A percentile compares a stretch with the other conserved stretches of the same genome.
These are phyloP conservation scores for Ochropleura leucogaster DNA, from an alignment of 2,888 invertebrate species.

Conservation along the genomic window DNA sequence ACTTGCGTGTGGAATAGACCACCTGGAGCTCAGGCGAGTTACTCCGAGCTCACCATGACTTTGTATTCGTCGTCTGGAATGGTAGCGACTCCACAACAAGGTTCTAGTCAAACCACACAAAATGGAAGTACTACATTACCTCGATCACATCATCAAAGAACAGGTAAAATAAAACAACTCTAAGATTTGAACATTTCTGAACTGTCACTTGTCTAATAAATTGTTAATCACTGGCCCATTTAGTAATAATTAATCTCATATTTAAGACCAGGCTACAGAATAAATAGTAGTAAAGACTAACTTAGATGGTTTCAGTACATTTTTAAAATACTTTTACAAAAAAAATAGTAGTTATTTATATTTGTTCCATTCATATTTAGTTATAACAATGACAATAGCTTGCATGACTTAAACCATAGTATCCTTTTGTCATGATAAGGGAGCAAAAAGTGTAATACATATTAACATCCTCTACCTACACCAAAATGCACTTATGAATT, in stretches of 20 bases:
- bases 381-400: neutral
- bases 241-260: neutral
- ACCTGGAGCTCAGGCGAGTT: slow-evolving; percentile 85
- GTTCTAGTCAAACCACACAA: slow-evolving; percentile 85
- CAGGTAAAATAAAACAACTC: slow-evolving; percentile 74
- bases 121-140: slow-evolving; percentile 88
- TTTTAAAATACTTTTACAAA: neutral
- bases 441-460: too few species aligned
- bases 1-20: slow-evolving; percentile 83
- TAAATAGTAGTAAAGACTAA: neutral
- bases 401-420: neutral
- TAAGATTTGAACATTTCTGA: neutral
- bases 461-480: too few species aligned
- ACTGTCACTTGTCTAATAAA: slow-evolving; percentile 33
- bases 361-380: neutral
- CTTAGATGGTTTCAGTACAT: neutral
- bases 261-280: too few species aligned
- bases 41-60: slow-evolving; percentile 80
- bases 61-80: slow-evolving; percentile 87
- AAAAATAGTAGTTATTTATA: neutral
- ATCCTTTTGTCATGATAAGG: too few species aligned
- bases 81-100: slow-evolving; percentile 87
- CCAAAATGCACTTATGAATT: too few species aligned
- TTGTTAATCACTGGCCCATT: slow-evolving; percentile 10
- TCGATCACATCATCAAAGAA: slow-evolving; percentile 88